Evolutionary conservation across 2,888 invertebrate species (phyloP), one percentile per base, ranked within the genome.

Genomic region (Drosophila nr. fundita): DNA sequence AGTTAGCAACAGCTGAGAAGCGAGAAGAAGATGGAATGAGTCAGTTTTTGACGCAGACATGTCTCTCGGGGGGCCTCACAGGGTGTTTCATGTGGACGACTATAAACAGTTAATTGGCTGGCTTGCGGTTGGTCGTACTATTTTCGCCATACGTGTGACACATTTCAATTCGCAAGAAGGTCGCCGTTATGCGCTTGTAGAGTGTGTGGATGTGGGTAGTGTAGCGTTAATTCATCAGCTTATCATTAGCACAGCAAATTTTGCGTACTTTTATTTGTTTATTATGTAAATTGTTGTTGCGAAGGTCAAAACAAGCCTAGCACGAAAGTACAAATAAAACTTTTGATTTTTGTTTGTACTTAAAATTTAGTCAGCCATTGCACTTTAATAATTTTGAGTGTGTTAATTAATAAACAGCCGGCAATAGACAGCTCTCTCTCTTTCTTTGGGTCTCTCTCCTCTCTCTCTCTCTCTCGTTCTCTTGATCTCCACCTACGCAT

Each of bases 151-250:
- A 68, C 64, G 67, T 71, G 75, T 71, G 75, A 75, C 75, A 78
- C 75, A 78, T 78, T 75, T 75, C 27, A 68, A 65, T 64, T 71
- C n/a, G 50, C 55, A 73, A 68, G 80, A 73, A 79, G 80, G 78
- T 71, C 78, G 59, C 11, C 38, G 38, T 73, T 30, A 36, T 42
- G 24, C 45, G 48, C 38, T 10, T 45, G 2, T 32, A 15, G 29
- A 18, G 40, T 40, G 38, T 49, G 40, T 40, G 38, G 18, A 5
- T 38, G 50, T 32, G 32, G 42, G 66, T 60, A 45, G 29, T 18
- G 58, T 65, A 32, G 60, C 50, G 50, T 64, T 69, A 52, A 29
- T 7, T 21, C 13, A 68, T 40, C 53, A 53, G 54, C 50, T 78
- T 71, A 71, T 81, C 62, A 64, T 70, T 64, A 67, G 53, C 70